phyloP scores from a whole-genome alignment of 2,888 invertebrate genomes.

The Chaetogeoica ovagalla region DNA sequence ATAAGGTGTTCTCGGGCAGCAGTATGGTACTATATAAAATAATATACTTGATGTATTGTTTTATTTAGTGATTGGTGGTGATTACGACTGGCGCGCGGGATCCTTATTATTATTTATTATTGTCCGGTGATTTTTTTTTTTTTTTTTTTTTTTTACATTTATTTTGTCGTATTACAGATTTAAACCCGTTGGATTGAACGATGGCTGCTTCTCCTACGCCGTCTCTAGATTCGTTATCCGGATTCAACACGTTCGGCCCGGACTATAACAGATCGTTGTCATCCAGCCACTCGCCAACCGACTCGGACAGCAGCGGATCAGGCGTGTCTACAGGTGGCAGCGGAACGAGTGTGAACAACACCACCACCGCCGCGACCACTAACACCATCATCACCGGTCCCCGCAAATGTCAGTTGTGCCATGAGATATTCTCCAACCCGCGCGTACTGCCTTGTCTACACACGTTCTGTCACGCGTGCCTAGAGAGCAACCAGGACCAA shows the following conservation, averaged over 20 bases:
- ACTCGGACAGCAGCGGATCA: slow-evolving; percentile 60
- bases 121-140: not conserved
- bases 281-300: slow-evolving; percentile 66
- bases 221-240: slow-evolving; percentile 88
- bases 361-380: not conserved
- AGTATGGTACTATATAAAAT: too few relatives aligned
- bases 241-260: slow-evolving; percentile 89
- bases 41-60: not conserved
- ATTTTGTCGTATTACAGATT: slow-evolving; percentile 9
- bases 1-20: too few relatives aligned
- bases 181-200: slow-evolving; percentile 48
- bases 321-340: slow-evolving; percentile 48
- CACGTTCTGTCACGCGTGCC: slow-evolving; percentile 80
- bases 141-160: too few relatives aligned
- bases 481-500: slow-evolving; percentile 69
- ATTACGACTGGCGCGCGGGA: too few relatives aligned
- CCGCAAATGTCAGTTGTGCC: slow-evolving; percentile 64
- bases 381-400: slow-evolving; percentile 12
- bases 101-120: not conserved
- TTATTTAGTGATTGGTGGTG: too few relatives aligned
- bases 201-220: slow-evolving; percentile 93
- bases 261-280: slow-evolving; percentile 72
- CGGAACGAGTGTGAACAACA: slow-evolving; percentile 30
- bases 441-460: slow-evolving; percentile 81
- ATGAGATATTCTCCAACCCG: slow-evolving; percentile 74